phyloP scores from a whole-genome alignment of 2,113 vertebrate species.

The Oryzias melastigma region DNA sequence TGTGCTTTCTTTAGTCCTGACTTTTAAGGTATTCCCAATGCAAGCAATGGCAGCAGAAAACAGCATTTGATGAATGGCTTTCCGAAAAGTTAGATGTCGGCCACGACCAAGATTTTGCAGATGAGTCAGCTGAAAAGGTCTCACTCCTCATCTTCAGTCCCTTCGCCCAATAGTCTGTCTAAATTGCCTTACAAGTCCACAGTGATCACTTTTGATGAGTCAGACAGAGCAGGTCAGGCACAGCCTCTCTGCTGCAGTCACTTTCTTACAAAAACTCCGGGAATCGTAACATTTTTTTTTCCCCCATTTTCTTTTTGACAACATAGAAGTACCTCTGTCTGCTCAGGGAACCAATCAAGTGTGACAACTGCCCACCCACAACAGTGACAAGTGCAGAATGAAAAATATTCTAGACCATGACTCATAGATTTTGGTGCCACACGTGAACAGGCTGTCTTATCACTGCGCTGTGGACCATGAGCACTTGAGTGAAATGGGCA shows the following conservation, averaged over 20 bases:
- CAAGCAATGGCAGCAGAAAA: constrained; percentile 1
- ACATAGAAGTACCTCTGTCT: constrained; percentile 49
- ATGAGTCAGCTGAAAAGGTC: constrained; percentile 25
- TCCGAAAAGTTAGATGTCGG: constrained; percentile 20
- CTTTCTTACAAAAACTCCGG: constrained; percentile 20
- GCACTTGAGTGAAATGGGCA: constrained; percentile 68
- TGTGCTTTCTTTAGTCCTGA: constrained; percentile 41
- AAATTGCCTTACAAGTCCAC: constrained; percentile 9
- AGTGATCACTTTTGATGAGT: constrained; percentile 25
- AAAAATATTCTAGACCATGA: constrained; percentile 69
- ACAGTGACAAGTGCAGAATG: constrained; percentile 61
- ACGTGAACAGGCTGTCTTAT: constrained; percentile 74
- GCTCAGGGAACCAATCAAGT: constrained; percentile 58
- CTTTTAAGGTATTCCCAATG: constrained; percentile 25
- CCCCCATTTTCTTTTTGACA: constrained; percentile 46
- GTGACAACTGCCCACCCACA: constrained; percentile 56
- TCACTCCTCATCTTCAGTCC: constrained; percentile 13
- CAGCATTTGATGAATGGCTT: background rate
- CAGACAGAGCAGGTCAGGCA: constrained; percentile 16
- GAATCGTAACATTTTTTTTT: constrained; percentile 44
- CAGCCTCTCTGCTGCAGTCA: constrained; percentile 19
- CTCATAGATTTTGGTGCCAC: constrained; percentile 63
- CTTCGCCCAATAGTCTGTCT: constrained; percentile 1
- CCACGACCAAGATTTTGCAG: constrained; percentile 9
- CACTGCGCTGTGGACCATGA: constrained; percentile 48